Base-by-base conservation (phyloP, 2,888 invertebrate genomes). In the Petrolisthes cinctipes region DNA sequence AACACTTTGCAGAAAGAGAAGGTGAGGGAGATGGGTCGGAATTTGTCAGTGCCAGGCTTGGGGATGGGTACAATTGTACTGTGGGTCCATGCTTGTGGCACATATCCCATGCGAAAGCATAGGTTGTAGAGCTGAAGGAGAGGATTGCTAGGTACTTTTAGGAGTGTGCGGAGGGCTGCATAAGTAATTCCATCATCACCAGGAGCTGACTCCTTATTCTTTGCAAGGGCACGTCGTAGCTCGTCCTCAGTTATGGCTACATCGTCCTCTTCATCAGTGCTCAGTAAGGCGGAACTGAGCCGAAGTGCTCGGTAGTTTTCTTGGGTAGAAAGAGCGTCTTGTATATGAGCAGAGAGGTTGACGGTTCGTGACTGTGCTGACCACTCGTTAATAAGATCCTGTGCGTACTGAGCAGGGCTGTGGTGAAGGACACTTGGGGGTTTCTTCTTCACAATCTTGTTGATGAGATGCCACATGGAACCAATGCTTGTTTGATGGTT, bases 31-130 rank as follows among this genome's bases (percentile, higher is more conserved):
- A n/a, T n/a, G n/a, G n/a, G n/a, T n/a, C n/a, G n/a, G n/a, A n/a
- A n/a, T n/a, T n/a, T n/a, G n/a, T n/a, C n/a, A n/a, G n/a, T n/a
- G 61, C 61, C 61, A 61, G 61, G 61, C 61, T 61, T 61, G 61
- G 61, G 61, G 61, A 9, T 61, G 61, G 61, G 61, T 61, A 61
- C 61, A 61, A 61, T 61, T 6, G 61, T 61, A 14, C 61, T 61
- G 61, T 14, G 14, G 61, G 61, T 61, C 61, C 61, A 61, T 9
- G 61, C 61, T 61, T 6, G 6, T 9, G 61, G 61, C 61, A 61
- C 14, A 14, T 61, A 14, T 9, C 61, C 61, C n/a, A n/a, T n/a
- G n/a, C n/a, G n/a, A n/a, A n/a, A 61, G 61, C 61, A 61, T 9
- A 61, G 61, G 14, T 14, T 61, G 14, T 61, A 14, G 61, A 61